Conservation (phyloP, 2,888 invertebrate species). For the Candidula unifasciata region DNA sequence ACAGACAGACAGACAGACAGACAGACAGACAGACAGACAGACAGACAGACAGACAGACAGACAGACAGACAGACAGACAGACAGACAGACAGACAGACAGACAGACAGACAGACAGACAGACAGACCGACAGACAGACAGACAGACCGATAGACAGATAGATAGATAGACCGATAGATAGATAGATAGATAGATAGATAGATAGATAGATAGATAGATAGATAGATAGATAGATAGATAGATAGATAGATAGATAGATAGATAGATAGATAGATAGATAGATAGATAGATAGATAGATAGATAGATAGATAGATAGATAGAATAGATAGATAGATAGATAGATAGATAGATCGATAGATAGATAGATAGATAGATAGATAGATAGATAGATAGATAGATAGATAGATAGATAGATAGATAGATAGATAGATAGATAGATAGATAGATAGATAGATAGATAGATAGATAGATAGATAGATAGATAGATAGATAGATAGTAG, state of each 20-base stretch:
- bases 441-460: too few relatives aligned
- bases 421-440: too few relatives aligned
- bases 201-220: slow-evolving; percentile 19
- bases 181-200: slow-evolving; percentile 7
- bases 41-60: neutral
- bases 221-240: slow-evolving; percentile 14
- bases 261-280: too few relatives aligned
- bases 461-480: too few relatives aligned
- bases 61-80: neutral
- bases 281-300: too few relatives aligned
- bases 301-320: too few relatives aligned
- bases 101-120: neutral
- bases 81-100: neutral
- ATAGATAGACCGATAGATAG: slow-evolving; percentile 11
- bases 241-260: neutral
- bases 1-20: neutral
- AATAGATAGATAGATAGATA: too few relatives aligned
- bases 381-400: too few relatives aligned
- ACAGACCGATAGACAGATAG: neutral
- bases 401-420: too few relatives aligned
- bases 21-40: neutral
- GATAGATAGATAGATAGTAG: too few relatives aligned
- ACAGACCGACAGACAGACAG: neutral
- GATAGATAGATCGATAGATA: too few relatives aligned
- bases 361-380: too few relatives aligned